These are phyloP conservation scores for Alfaro cultratus DNA, from an alignment of 2,797 vertebrate genomes.

Conservation along the genomic window DNA sequence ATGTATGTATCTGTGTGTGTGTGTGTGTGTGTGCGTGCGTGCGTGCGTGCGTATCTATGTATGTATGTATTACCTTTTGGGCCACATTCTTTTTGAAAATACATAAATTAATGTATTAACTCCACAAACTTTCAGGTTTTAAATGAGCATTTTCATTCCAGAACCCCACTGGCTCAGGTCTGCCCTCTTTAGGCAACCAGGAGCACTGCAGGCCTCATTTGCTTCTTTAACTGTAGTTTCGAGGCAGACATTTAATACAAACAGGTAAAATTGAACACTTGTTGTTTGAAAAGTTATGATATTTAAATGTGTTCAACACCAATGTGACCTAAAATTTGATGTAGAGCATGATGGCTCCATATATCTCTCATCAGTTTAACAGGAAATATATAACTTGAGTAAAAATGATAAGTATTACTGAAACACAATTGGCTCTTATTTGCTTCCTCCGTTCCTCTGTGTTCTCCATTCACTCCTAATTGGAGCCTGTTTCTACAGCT, in stretches of 20 bases:
- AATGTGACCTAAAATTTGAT: background rate
- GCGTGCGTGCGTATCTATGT: too few relatives aligned
- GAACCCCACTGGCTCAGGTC: background rate
- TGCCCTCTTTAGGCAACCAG: background rate
- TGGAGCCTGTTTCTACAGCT: background rate
- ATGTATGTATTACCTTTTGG: background rate
- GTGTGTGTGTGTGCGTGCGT: too few relatives aligned
- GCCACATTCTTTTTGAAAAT: background rate
- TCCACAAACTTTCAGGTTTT: background rate
- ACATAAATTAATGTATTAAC: background rate
- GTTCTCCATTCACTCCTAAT: background rate
- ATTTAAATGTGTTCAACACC: background rate
- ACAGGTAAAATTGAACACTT: background rate
- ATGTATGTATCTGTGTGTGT: too few relatives aligned
- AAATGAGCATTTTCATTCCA: background rate
- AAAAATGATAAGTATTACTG: background rate
- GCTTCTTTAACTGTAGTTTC: background rate
- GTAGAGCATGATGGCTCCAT: background rate
- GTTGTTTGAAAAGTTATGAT: background rate
- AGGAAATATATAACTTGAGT: background rate
- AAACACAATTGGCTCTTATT: background rate
- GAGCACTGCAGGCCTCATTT: background rate
- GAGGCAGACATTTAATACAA: background rate
- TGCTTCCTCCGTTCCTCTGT: background rate
- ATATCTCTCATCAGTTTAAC: background rate